Conservation (phyloP, 2,113 vertebrate genomes). For the Calonectris borealis region DNA sequence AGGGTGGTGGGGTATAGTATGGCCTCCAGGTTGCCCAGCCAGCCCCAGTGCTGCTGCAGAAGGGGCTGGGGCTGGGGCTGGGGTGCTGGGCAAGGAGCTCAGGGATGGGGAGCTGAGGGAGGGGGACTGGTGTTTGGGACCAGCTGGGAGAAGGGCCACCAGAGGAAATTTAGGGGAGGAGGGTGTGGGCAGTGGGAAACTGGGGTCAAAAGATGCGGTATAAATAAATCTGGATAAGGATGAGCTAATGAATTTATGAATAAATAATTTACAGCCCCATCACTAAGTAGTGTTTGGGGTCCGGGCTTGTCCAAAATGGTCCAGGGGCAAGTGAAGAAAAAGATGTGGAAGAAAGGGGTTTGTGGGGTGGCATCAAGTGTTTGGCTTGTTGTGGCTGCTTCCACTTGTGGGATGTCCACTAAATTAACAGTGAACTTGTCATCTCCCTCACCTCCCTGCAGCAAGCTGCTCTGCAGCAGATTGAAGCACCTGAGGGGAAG, state of each 20-base stretch:
- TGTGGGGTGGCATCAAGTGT: background rate
- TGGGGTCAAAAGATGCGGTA: background rate
- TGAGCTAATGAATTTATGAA: background rate
- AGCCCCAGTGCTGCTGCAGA: background rate
- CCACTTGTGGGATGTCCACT: background rate
- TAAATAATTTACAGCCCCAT: background rate
- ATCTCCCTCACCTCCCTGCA: background rate
- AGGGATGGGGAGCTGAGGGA: background rate
- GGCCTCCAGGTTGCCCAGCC: background rate
- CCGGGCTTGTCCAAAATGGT: background rate
- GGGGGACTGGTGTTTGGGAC: fast-evolving
- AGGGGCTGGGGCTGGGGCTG: background rate
- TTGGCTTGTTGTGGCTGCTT: background rate
- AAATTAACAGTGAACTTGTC: background rate
- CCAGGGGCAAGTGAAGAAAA: background rate
- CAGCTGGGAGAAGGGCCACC: fast-evolving
- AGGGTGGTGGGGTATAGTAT: background rate
- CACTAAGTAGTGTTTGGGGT: background rate
- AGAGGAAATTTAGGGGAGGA: background rate
- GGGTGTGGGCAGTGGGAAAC: background rate
- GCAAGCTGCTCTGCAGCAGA: background rate
- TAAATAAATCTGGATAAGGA: background rate
- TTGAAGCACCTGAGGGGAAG: background rate
- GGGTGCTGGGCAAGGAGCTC: background rate
- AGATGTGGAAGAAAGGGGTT: background rate